phyloP scores from a whole-genome alignment of 2,888 invertebrate genomes.

The Opisthograptis luteolata region DNA sequence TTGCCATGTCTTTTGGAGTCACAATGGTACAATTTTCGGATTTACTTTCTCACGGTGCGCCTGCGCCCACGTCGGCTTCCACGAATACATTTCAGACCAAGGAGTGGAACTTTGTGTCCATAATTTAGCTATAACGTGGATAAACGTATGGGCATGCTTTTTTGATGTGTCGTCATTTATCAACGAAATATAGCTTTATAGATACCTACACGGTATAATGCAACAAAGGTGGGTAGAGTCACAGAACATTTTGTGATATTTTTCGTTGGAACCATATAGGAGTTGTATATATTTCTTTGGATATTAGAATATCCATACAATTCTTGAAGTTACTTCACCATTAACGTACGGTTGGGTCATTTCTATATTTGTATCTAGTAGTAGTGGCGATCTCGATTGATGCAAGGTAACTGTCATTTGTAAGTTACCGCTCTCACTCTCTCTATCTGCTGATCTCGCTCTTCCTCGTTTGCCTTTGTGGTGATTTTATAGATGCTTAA shows the following conservation, averaged over 20 bases:
- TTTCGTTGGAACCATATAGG: conserved; percentile 15
- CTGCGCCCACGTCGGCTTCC: conserved; percentile 70
- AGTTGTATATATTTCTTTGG: conserved; percentile 13
- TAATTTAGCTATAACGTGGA: conserved; percentile 66
- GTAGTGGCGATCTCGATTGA: no score
- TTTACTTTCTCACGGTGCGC: conserved; percentile 77
- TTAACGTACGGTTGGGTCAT: no score
- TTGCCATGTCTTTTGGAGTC: conserved; percentile 56
- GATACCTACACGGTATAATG: conserved; percentile 32
- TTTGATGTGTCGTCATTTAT: conserved; percentile 52
- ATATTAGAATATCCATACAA: no score
- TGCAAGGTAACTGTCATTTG: no score
- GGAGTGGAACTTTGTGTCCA: conserved; percentile 69
- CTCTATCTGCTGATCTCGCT: no score
- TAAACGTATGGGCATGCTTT: conserved; percentile 58
- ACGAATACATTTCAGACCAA: conserved; percentile 71
- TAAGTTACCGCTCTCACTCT: no score
- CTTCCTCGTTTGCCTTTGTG: no score
- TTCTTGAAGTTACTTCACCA: no score
- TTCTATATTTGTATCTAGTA: no score
- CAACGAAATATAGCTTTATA: conserved; percentile 31
- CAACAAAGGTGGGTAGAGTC: conserved; percentile 27
- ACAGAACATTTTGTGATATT: conserved; percentile 17
- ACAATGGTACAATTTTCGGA: conserved; percentile 63
- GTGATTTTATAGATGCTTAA: no score